Conservation (phyloP, 2,888 invertebrate species). For the Brenthis daphne region DNA sequence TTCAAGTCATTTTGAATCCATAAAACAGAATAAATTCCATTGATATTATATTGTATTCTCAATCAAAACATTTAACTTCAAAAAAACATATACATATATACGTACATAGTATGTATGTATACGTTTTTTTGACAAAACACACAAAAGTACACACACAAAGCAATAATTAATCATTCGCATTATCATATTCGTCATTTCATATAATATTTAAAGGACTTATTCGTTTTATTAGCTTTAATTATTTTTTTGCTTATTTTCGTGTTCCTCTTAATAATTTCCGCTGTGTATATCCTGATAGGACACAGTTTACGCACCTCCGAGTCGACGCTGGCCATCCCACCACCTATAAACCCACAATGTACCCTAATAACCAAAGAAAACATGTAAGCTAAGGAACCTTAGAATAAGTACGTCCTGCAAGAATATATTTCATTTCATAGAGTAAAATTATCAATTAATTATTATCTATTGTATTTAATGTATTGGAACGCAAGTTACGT, state of each 20-base stretch:
- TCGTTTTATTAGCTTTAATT: background rate
- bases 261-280: background rate
- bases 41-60: too few species aligned
- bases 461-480: slow-evolving; percentile 42
- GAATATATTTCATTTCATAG: slow-evolving; percentile 74
- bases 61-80: too few species aligned
- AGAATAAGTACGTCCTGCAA: slow-evolving; percentile 61
- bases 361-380: slow-evolving; percentile 57
- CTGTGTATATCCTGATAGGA: slow-evolving; percentile 10
- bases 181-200: background rate
- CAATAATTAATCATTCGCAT: slow-evolving; percentile 1
- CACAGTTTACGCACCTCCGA: slow-evolving; percentile 45
- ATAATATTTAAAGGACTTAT: too few species aligned
- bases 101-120: too few species aligned
- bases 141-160: too few species aligned
- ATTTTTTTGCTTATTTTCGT: background rate
- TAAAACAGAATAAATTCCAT: too few species aligned
- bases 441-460: slow-evolving; percentile 47
- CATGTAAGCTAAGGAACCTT: slow-evolving; percentile 65
- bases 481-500: slow-evolving; percentile 46
- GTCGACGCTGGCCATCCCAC: slow-evolving; percentile 50
- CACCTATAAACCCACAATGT: slow-evolving; percentile 36
- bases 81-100: too few species aligned
- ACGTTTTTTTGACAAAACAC: too few species aligned
- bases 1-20: too few species aligned